A percentile compares a stretch with the other conserved stretches of the same genome.
Conservation (phyloP, 2,888 invertebrate genomes). For the Scelioninae gen. 1 region DNA sequence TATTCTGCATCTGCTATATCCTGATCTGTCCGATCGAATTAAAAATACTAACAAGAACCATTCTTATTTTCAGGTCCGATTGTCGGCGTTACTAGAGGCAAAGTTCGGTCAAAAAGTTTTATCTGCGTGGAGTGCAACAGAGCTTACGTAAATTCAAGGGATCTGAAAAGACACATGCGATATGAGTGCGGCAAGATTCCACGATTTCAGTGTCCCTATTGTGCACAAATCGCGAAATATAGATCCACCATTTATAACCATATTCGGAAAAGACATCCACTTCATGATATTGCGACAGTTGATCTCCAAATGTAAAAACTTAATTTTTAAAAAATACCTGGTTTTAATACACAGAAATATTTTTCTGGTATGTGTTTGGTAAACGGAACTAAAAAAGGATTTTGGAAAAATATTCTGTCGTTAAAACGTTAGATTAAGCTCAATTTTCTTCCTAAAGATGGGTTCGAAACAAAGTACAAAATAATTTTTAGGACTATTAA, state of each 20-base stretch:
- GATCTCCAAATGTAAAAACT: constrained; percentile 71
- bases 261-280: constrained; percentile 76
- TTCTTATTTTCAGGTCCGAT: constrained; percentile 67
- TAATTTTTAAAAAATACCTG: too few species aligned
- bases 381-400: too few species aligned
- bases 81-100: constrained; percentile 57
- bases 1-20: constrained; percentile 1
- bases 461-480: too few species aligned
- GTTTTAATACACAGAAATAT: too few species aligned
- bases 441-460: too few species aligned
- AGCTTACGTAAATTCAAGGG: constrained; percentile 66
- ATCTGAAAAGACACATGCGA: constrained; percentile 73
- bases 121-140: constrained; percentile 67
- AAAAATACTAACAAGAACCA: constrained; percentile 22
- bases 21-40: neutral
- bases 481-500: too few species aligned
- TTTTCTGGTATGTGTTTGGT: too few species aligned
- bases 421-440: too few species aligned
- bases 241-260: constrained; percentile 79
- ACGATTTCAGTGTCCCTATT: constrained; percentile 72
- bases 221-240: constrained; percentile 76
- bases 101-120: constrained; percentile 66
- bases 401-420: too few species aligned
- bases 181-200: constrained; percentile 76
- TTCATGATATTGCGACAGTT: constrained; percentile 72